Conservation (phyloP, 2,113 vertebrate species). For the Nicator chloris region DNA sequence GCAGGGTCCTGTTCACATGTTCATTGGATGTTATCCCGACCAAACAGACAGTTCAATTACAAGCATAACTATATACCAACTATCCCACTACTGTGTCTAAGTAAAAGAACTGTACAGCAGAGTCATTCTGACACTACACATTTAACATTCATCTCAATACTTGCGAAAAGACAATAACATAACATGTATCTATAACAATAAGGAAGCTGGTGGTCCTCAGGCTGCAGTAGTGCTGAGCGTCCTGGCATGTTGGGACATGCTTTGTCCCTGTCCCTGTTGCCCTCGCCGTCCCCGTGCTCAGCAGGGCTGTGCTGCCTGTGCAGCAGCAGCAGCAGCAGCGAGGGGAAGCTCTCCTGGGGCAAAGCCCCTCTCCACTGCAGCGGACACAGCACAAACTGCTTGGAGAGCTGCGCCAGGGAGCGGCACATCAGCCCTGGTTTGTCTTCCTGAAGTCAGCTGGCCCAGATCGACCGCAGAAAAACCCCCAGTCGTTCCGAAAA, state of each 20-base stretch:
- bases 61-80: too few species aligned
- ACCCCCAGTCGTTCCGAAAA: neutral
- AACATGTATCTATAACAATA: too few species aligned
- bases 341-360: neutral
- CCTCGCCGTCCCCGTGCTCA: neutral
- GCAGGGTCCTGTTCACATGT: too few species aligned
- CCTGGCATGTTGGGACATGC: neutral
- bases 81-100: too few species aligned
- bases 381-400: neutral
- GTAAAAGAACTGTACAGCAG: too few species aligned
- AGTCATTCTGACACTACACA: too few species aligned
- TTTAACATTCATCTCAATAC: too few species aligned
- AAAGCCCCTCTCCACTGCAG: neutral
- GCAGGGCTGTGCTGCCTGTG: neutral
- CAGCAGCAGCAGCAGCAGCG: too few species aligned
- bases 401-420: rapidly evolving
- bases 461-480: neutral
- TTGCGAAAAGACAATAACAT: too few species aligned
- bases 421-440: neutral
- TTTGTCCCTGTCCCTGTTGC: neutral
- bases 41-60: too few species aligned
- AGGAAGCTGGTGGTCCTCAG: neutral
- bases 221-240: neutral
- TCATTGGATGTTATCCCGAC: too few species aligned
- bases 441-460: neutral